Conservation (phyloP, 2,113 vertebrate species). For the Takifugu bimaculatus region DNA sequence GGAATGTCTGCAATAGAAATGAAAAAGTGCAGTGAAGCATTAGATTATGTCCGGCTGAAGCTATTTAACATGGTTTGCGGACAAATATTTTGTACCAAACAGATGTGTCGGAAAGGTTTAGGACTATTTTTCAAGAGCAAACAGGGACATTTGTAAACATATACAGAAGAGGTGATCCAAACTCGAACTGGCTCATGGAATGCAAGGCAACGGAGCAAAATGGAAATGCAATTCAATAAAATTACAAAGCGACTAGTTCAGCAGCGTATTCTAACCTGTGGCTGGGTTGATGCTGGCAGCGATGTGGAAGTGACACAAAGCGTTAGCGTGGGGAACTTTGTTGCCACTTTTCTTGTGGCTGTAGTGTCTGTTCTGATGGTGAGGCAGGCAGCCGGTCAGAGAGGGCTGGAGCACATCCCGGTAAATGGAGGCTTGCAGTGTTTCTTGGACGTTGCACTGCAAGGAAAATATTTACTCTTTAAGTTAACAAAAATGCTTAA, state of each 20-base stretch:
- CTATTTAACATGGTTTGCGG: constrained; percentile 2
- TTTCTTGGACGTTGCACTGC: constrained; percentile 82
- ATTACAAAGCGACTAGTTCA: not conserved
- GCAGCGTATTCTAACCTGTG: constrained; percentile 64
- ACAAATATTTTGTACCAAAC: not conserved
- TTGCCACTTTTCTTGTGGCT: constrained; percentile 80
- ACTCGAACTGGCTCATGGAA: constrained; percentile 6
- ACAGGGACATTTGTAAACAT: not conserved
- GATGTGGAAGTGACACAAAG: constrained; percentile 97
- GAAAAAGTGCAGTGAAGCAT: not conserved
- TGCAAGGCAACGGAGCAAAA: not conserved
- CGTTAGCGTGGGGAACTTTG: constrained; percentile 80
- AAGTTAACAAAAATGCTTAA: not conserved
- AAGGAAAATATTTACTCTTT: not conserved
- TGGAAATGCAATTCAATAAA: not conserved
- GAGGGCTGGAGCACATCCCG: constrained; percentile 78
- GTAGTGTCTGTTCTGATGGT: constrained; percentile 84
- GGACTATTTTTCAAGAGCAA: not conserved
- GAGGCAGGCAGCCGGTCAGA: constrained; percentile 80
- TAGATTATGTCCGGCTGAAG: not conserved
- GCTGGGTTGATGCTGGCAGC: constrained; percentile 98
- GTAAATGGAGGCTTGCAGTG: constrained; percentile 73
- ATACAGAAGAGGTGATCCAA: too few relatives aligned
- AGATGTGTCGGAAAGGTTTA: not conserved
- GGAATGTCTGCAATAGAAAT: constrained; percentile 84